phyloP scores from a whole-genome alignment of 2,113 vertebrate species.

The Piaya cayana region DNA sequence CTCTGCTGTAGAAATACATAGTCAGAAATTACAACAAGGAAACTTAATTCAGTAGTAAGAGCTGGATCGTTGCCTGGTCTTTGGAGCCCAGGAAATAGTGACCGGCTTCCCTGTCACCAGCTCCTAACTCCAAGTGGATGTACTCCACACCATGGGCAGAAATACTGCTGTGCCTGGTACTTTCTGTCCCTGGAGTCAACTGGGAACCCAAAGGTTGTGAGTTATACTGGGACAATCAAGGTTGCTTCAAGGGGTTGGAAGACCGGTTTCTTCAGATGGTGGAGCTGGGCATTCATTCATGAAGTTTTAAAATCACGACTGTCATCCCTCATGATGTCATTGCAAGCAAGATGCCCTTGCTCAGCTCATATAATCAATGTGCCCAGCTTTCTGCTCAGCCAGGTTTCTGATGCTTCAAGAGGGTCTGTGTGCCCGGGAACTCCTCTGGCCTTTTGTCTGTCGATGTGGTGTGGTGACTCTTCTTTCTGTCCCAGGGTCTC shows the following conservation, averaged over 20 bases:
- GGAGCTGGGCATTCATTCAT: neutral
- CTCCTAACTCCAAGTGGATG: neutral
- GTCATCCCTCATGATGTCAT: neutral
- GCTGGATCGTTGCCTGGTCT: neutral
- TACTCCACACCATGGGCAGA: fast-evolving
- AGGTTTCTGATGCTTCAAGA: neutral
- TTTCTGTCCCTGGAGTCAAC: neutral
- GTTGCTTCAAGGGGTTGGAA: neutral
- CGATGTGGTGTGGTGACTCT: neutral
- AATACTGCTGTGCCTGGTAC: neutral
- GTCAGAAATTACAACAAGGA: neutral
- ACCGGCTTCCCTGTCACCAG: neutral
- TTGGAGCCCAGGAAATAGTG: neutral
- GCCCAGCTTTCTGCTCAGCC: slow-evolving; percentile 1
- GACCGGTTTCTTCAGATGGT: neutral
- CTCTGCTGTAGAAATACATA: neutral
- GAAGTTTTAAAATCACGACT: neutral
- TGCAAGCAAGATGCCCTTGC: neutral
- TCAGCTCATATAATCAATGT: neutral
- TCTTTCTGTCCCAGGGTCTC: slow-evolving; percentile 81
- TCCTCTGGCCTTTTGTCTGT: neutral
- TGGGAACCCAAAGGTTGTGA: neutral
- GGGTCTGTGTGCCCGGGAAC: neutral
- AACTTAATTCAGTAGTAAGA: neutral
- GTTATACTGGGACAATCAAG: neutral